phyloP scores from a whole-genome alignment of 2,797 vertebrate genomes.

The Eulemur coronatus region DNA sequence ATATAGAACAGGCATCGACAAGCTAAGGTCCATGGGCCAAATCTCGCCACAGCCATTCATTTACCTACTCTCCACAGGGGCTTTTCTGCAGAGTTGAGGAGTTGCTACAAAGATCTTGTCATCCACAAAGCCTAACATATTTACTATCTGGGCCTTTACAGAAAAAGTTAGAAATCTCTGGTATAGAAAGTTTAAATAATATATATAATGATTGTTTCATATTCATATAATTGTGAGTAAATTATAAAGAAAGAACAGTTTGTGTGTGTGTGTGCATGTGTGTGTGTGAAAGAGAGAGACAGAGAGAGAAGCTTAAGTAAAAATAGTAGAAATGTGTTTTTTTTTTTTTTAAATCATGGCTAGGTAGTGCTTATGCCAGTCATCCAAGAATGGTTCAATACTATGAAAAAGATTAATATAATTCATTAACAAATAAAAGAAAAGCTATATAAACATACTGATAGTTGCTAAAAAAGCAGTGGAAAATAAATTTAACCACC shows the following conservation, averaged over 20 bases:
- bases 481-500: not conserved
- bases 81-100: not conserved
- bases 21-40: not conserved
- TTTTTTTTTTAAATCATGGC: not conserved
- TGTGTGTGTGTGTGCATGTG: no score
- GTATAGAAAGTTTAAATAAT: not conserved
- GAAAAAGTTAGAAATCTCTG: not conserved
- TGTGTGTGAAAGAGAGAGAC: not conserved
- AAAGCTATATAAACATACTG: not conserved
- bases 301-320: not conserved
- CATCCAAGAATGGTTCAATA: not conserved
- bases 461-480: not conserved
- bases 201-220: not conserved
- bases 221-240: not conserved
- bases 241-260: not conserved
- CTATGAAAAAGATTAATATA: not conserved
- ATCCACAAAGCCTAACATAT: not conserved
- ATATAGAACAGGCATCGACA: not conserved
- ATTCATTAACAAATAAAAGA: not conserved
- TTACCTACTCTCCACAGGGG: not conserved
- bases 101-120: not conserved
- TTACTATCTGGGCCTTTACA: not conserved
- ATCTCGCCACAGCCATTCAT: not conserved
- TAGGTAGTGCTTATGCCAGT: not conserved
- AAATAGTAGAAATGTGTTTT: not conserved